Evolutionary conservation across 2,888 invertebrate species (phyloP), one percentile per base, ranked within the genome.

Genomic region (Neoscelio sp.): DNA sequence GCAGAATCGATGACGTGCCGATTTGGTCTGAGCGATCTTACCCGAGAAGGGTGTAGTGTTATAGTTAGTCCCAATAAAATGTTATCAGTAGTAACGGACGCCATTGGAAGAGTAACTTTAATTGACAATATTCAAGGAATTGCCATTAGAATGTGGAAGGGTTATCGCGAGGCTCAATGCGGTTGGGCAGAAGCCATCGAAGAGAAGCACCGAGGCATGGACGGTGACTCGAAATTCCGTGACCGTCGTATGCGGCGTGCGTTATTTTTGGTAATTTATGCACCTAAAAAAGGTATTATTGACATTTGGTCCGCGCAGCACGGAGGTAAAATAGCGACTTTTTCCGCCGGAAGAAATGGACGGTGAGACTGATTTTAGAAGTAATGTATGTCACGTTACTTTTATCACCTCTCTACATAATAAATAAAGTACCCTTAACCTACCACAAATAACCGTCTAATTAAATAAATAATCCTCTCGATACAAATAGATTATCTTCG

Each of bases 121-220:
- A 91, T 99, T 26, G 98, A 99, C 90, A 94, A 96, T 8, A 92
- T 92, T 48, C 93, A 93, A 81, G 97, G 98, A 0, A 92, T 95
- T 58, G 94, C 96, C 17, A 91, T 98, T 33, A 93, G 97, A 56
- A 94, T 98, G 87, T 98, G 98, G 93, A 99, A 99, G 92, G 99
- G 99, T 2, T 99, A 98, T 90, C 93, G 99, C 54, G 97, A 99
- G 88, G 98, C 99, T 0, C 96, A 99, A 88, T 97, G 98, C 89
- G 97, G 96, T 1, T 99, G 98, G 94, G 92, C 99, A 38, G 96
- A 97, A 91, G 95, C 96, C 0, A 92, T 93, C 26, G 96, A 96
- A 86, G 94, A 93, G 77, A 91, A 89, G 73, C 89, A 87, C 62
- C 74, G 82, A 8, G 54, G 78, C 40, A 26, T 54, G 30, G 81